A percentile compares a stretch with the other conserved stretches of the same genome.
phyloP scores from a whole-genome alignment of 2,113 vertebrate genomes.

The Epinephelus moara region DNA sequence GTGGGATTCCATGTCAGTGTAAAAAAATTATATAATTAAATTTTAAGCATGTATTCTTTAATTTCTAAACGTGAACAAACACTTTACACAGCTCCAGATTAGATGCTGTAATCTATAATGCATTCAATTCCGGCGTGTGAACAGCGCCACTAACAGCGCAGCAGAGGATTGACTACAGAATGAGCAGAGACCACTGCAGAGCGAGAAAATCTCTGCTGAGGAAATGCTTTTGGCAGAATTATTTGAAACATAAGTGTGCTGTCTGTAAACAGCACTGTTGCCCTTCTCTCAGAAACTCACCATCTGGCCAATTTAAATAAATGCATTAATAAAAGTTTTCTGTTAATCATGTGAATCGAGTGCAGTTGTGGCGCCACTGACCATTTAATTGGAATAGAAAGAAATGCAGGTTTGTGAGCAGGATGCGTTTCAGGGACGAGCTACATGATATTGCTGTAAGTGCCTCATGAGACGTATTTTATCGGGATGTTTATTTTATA shows the following conservation, averaged over 20 bases:
- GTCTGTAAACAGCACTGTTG: neutral
- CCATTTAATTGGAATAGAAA: slow-evolving; percentile 2
- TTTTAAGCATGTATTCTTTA: slow-evolving; percentile 22
- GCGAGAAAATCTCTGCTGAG: neutral
- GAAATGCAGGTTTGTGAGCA: neutral
- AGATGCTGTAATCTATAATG: slow-evolving; percentile 42
- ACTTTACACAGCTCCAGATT: slow-evolving; percentile 17
- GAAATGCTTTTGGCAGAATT: neutral
- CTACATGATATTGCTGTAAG: neutral
- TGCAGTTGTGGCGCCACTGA: neutral
- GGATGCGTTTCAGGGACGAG: neutral
- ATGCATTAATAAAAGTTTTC: neutral
- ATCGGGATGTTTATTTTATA: no score
- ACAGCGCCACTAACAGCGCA: neutral
- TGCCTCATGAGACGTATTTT: no score
- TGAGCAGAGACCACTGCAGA: neutral
- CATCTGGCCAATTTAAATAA: neutral
- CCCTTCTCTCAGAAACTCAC: neutral
- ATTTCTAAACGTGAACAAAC: slow-evolving; percentile 34
- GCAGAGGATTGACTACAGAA: slow-evolving; percentile 16
- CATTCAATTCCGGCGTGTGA: slow-evolving; percentile 2
- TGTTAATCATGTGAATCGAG: neutral
- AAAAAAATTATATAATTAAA: slow-evolving; percentile 20
- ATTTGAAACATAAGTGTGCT: neutral
- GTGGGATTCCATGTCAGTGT: neutral